Conservation (phyloP, 2,797 vertebrate species). For the Cirrhinus molitorella region DNA sequence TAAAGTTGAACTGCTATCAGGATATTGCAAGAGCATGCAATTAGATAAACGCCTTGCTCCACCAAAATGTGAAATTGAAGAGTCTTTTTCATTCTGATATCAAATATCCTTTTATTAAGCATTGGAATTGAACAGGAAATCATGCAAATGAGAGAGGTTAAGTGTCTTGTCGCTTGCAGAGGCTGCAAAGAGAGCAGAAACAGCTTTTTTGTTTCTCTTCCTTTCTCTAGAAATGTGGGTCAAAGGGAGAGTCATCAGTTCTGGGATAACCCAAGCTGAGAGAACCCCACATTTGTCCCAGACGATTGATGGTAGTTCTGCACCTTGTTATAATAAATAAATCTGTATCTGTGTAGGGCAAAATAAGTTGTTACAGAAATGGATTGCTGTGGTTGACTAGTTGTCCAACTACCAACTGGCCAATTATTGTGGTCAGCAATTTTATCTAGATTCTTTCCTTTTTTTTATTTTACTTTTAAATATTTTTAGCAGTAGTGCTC, state of each 20-base stretch:
- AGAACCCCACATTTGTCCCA: slow-evolving; percentile 22
- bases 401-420: not conserved
- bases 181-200: not conserved
- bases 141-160: slow-evolving; percentile 40
- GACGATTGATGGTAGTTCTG: not conserved
- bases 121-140: slow-evolving; percentile 34
- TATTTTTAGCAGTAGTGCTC: not conserved
- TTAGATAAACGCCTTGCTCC: slow-evolving; percentile 13
- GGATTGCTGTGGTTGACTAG: not conserved
- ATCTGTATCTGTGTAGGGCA: not conserved
- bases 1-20: slow-evolving; percentile 1
- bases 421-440: not conserved
- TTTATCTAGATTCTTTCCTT: not conserved
- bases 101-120: slow-evolving; percentile 25
- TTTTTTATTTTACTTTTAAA: not conserved
- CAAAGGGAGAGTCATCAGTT: slow-evolving; percentile 38
- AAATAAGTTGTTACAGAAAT: not conserved
- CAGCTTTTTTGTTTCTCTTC: not conserved
- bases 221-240: slow-evolving; percentile 44
- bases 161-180: slow-evolving; percentile 25
- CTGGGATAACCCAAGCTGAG: slow-evolving; percentile 30
- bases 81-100: slow-evolving; percentile 27
- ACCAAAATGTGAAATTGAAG: slow-evolving; percentile 18
- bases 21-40: not conserved
- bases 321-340: slow-evolving; percentile 5